Percentiles rank a stretch among this genome's conserved stretches.
Conservation (phyloP, 1,140 invertebrate species). For the silkworm (Bombyx mori) region ASM3026992v2 NC_085129.1:10210501-10211000, state of each 20-base stretch:
- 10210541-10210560: too few relatives aligned
- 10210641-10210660: constrained; percentile 2
- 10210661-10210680: constrained; percentile 2
- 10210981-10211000: constrained; percentile 3
- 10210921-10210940: too few relatives aligned
- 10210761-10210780: too few relatives aligned
- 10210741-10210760: background rate
- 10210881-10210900: too few relatives aligned
- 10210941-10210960: too few relatives aligned
- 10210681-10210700: constrained; percentile 4
- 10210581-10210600: background rate
- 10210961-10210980: background rate
- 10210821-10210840: too few relatives aligned
- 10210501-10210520: too few relatives aligned
- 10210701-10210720: background rate
- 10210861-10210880: too few relatives aligned
- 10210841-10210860: background rate
- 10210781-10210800: background rate
- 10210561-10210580: too few relatives aligned
- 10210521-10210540: too few relatives aligned
- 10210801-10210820: background rate
- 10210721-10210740: background rate
- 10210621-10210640: background rate
- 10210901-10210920: too few relatives aligned
- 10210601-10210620: background rate